These are phyloP conservation scores for Gisinianus flammeolus DNA, from an alignment of 2,888 invertebrate species.

Conservation along the genomic window DNA sequence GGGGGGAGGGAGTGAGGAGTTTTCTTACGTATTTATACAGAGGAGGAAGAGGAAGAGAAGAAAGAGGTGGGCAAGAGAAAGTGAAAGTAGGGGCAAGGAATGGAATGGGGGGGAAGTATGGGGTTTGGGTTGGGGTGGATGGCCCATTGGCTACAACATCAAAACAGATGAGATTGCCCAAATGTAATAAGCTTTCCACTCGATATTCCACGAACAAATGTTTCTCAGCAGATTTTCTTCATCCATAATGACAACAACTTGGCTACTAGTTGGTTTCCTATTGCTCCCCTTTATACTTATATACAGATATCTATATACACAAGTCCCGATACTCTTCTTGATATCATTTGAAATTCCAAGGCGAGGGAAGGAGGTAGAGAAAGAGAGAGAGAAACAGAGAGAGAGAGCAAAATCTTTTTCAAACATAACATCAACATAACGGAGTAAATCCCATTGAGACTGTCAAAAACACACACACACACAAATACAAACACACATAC, in stretches of 20 bases:
- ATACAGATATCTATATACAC: not conserved
- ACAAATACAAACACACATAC: no score
- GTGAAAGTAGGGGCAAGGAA: no score
- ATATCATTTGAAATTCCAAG: not conserved
- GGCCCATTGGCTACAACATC: conserved; percentile 32
- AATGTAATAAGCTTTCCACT: conserved; percentile 32
- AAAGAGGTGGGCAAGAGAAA: no score
- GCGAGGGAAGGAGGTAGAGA: not conserved
- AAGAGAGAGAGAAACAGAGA: not conserved
- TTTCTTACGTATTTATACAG: no score
- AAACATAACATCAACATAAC: no score
- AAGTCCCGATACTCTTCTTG: no score
- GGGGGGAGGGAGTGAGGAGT: no score
- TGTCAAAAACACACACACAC: no score
- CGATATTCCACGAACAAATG: not conserved
- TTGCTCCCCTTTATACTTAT: not conserved
- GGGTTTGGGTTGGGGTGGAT: no score
- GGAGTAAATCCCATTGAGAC: no score
- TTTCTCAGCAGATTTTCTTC: not conserved
- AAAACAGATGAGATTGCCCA: conserved; percentile 35
- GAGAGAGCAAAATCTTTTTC: not conserved
- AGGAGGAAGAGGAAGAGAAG: no score
- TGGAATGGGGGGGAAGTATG: no score
- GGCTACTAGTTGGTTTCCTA: not conserved
- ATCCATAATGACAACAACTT: not conserved